A percentile compares a stretch with the other conserved stretches of the same genome.
Evolutionary conservation across 2,797 vertebrate genomes (phyloP).

Genomic region (Paedocypris micromegethes): DNA sequence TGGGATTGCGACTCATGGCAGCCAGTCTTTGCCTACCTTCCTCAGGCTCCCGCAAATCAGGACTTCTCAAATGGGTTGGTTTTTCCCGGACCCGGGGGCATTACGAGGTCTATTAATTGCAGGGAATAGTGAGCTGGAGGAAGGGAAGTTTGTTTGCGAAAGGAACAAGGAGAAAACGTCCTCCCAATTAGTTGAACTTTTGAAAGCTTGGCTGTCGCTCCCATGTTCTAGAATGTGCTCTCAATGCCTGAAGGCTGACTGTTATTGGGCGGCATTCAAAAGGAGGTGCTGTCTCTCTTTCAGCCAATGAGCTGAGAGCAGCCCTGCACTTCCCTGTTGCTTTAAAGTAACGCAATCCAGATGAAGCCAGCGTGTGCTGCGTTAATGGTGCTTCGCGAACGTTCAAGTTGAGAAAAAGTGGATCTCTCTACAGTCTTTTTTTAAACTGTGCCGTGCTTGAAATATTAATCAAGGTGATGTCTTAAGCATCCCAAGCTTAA

Average conservation of each 20-base stretch:
- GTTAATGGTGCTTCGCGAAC: constrained; percentile 41
- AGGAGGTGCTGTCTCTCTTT: constrained; percentile 60
- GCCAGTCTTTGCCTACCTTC: constrained; percentile 43
- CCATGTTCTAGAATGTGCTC: constrained; percentile 51
- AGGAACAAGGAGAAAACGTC: constrained; percentile 51
- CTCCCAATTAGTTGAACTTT: constrained; percentile 62
- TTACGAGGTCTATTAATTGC: constrained; percentile 61
- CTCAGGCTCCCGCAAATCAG: constrained; percentile 26
- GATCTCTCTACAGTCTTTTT: constrained; percentile 41
- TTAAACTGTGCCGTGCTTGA: constrained; percentile 44
- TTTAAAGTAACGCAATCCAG: constrained; percentile 70
- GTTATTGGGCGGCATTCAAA: constrained; percentile 66
- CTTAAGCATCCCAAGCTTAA: constrained; percentile 49
- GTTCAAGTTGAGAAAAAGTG: constrained; percentile 35
- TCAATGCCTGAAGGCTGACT: constrained; percentile 59
- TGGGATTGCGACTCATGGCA: constrained; percentile 44
- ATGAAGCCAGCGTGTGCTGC: constrained; percentile 56
- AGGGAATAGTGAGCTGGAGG: constrained; percentile 47
- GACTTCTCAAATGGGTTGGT: not conserved
- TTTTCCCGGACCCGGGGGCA: constrained; percentile 42
- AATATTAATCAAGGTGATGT: constrained; percentile 51
- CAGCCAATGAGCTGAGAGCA: constrained; percentile 64
- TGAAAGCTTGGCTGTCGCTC: constrained; percentile 60
- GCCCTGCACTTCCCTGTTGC: constrained; percentile 66
- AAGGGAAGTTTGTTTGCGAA: constrained; percentile 48